Evolutionary conservation across 2,888 invertebrate species (phyloP), one percentile per base, ranked within the genome.

Genomic region (Dolichopus griseipennis): DNA sequence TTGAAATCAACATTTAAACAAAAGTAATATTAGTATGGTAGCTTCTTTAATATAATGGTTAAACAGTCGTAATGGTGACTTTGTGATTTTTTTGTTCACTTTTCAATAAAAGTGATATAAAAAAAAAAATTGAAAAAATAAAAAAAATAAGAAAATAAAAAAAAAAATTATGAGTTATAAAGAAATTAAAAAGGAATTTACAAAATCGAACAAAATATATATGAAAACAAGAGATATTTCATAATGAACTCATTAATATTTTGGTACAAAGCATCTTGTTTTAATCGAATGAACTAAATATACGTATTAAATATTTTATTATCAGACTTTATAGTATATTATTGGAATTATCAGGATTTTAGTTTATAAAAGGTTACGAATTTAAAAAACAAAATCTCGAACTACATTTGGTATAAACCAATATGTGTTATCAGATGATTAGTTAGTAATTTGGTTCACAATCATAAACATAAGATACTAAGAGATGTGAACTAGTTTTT

Each of bases 31-130:
- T 12, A n/a, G 52, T 43, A 43, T 52, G n/a, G 52, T 52, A 52
- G 52, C 52, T 52, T 15, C 52, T 52, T 52, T 2, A 52, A 52
- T 18, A 52, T 52, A 52, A 52, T 52, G n/a, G n/a, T n/a, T 52
- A 52, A 52, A 52, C 52, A 18, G n/a, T 18, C 52, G 52, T 52
- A 52, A 52, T 52, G 52, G 52, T 52, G 52, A 52, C 52, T 52
- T 52, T 52, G 52, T 52, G 52, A 15, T 52, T 52, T 52, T n/a
- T 52, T 52, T 52, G 52, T 52, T 52, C 15, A 18, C 52, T 52
- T 41, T 18, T 9, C 37, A 52, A 18, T 52, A 15, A 52, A 3
- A 52, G 18, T 18, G 5, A 52, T n/a, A n/a, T n/a, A n/a, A 52
- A 18, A 52, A 52, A 12, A 18, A 52, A 52, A 52, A 12, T 12